Evolutionary conservation across 2,113 vertebrate species (phyloP).

Genomic region (Lepidothrix coronata): DNA sequence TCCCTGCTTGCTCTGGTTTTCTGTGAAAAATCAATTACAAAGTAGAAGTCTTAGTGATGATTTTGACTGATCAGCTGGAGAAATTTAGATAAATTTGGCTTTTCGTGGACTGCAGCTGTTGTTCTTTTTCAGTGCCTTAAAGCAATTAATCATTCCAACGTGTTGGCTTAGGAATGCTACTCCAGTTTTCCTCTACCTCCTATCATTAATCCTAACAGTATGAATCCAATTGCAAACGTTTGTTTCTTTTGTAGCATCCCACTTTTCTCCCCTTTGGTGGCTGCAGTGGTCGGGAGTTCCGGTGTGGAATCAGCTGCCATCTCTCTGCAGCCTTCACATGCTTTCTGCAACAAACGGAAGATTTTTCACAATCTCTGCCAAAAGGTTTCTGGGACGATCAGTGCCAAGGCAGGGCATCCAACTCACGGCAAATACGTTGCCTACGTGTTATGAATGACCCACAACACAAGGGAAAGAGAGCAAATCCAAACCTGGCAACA

Average conservation of each 20-base stretch:
- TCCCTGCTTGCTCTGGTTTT: background rate
- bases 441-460: background rate
- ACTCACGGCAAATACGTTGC: background rate
- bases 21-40: constrained; percentile 9
- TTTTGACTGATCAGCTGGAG: constrained; percentile 73
- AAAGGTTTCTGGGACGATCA: background rate
- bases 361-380: constrained; percentile 12
- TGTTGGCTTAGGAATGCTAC: constrained; percentile 52
- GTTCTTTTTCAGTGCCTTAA: constrained; percentile 65
- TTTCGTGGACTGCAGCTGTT: constrained; percentile 73
- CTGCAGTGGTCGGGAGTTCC: constrained; percentile 5
- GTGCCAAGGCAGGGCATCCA: background rate
- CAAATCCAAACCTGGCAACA: background rate
- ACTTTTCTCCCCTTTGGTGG: constrained; percentile 39
- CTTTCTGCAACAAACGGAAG: background rate
- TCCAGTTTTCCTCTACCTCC: constrained; percentile 58
- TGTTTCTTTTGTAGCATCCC: constrained; percentile 14
- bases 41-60: constrained; percentile 40
- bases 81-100: constrained; percentile 78
- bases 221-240: constrained; percentile 63
- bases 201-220: constrained; percentile 65
- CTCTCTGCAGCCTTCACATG: background rate
- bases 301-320: background rate
- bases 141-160: constrained; percentile 71
- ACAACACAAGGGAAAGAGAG: background rate